Evolutionary conservation across 2,888 invertebrate species (phyloP).

Genomic region (Prionchulus punctatus): DNA sequence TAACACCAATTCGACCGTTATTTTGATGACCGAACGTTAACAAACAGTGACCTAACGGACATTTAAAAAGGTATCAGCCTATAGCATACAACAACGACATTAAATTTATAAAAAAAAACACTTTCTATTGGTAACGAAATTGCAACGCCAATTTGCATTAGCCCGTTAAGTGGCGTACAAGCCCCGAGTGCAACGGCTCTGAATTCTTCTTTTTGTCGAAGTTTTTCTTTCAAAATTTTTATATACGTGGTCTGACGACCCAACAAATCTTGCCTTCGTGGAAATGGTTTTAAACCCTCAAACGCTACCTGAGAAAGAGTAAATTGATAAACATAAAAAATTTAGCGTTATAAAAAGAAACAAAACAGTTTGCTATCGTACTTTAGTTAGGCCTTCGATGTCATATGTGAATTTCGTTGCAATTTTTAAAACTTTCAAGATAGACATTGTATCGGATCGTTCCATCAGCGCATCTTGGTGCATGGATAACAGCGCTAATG

Average conservation of each 20-base stretch:
- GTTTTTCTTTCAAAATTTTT: conserved; percentile 36
- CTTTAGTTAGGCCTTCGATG: conserved; percentile 38
- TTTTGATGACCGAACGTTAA: conserved; percentile 12
- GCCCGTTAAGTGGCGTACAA: neutral
- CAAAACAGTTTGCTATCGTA: conserved; percentile 14
- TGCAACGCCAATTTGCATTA: neutral
- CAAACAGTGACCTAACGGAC: neutral
- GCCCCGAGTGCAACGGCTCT: conserved; percentile 15
- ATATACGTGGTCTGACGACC: conserved; percentile 37
- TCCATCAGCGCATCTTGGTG: conserved; percentile 35
- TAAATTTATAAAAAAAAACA: neutral
- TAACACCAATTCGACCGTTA: neutral
- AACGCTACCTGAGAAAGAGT: conserved; percentile 34
- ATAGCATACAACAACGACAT: neutral
- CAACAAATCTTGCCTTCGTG: conserved; percentile 35
- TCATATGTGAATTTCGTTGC: conserved; percentile 39
- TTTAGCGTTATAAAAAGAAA: neutral
- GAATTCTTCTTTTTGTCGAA: conserved; percentile 32
- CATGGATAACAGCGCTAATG: conserved; percentile 37
- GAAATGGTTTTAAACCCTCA: conserved; percentile 38
- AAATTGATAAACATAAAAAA: neutral
- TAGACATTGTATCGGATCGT: conserved; percentile 38
- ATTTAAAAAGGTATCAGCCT: neutral
- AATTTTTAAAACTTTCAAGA: conserved; percentile 40
- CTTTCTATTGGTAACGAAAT: no score